Evolutionary conservation across 2,113 vertebrate species (phyloP).

Genomic region (Hyperopisus bebe): DNA sequence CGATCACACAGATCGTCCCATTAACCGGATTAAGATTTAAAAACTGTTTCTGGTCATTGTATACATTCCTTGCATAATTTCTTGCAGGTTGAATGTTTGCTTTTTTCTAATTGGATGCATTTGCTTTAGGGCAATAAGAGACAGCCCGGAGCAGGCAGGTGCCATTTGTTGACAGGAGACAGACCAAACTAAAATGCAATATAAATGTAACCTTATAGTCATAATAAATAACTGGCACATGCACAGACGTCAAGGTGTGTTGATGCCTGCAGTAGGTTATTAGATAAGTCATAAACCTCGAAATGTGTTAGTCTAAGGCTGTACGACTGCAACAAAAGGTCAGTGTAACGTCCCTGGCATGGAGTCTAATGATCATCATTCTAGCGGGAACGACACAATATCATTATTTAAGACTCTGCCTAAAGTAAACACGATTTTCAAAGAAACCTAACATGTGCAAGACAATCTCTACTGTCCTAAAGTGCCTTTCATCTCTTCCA

Average conservation of each 20-base stretch:
- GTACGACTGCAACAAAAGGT: neutral
- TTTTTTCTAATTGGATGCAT: neutral
- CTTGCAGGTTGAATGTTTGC: neutral
- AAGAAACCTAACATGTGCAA: neutral
- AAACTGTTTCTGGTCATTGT: neutral
- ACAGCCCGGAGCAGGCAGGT: neutral
- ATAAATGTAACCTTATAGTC: neutral
- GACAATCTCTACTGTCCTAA: neutral
- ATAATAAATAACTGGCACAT: neutral
- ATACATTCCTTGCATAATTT: neutral
- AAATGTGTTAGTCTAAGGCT: neutral
- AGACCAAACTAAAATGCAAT: neutral
- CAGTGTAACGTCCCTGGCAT: neutral
- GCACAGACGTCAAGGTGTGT: neutral
- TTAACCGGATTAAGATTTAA: neutral
- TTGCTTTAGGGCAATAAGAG: neutral
- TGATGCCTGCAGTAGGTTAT: neutral
- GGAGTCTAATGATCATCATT: neutral
- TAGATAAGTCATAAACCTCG: neutral
- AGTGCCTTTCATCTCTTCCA: neutral
- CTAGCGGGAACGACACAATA: neutral
- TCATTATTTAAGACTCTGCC: neutral
- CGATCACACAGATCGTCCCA: neutral
- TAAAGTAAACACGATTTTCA: neutral
- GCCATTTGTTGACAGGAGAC: neutral